phyloP scores from a whole-genome alignment of 1,140 invertebrate species.

The Druon quercuslanigerum region DNA sequence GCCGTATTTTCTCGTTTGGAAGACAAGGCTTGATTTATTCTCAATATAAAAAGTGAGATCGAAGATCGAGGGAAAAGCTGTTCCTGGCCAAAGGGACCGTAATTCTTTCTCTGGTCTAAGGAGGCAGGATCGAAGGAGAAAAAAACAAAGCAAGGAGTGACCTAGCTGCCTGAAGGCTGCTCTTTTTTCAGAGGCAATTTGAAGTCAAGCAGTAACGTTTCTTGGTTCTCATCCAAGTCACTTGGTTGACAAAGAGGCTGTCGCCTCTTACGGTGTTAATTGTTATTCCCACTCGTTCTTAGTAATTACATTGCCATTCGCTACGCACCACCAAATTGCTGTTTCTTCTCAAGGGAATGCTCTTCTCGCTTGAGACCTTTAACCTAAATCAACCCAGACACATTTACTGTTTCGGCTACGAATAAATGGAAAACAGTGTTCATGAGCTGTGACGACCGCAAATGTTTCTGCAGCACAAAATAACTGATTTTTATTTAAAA shows the following conservation, averaged over 20 bases:
- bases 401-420: neutral
- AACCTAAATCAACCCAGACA: neutral
- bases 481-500: neutral
- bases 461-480: neutral
- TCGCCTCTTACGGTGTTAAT: constrained; percentile 33
- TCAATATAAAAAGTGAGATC: neutral
- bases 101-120: neutral
- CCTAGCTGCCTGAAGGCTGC: neutral
- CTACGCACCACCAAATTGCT: constrained; percentile 3
- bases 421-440: neutral
- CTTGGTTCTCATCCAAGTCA: constrained; percentile 19
- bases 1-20: constrained; percentile 6
- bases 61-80: neutral
- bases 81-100: neutral
- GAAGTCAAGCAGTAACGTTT: neutral
- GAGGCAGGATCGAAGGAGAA: neutral
- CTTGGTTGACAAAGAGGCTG: constrained; percentile 14
- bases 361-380: neutral
- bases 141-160: neutral
- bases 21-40: neutral
- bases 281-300: constrained; percentile 33
- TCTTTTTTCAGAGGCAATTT: constrained; percentile 13
- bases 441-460: neutral
- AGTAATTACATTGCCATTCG: constrained; percentile 29
- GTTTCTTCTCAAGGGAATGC: constrained; percentile 5